Conservation (phyloP, 2,888 invertebrate species). For the Sympetrum striolatum region DNA sequence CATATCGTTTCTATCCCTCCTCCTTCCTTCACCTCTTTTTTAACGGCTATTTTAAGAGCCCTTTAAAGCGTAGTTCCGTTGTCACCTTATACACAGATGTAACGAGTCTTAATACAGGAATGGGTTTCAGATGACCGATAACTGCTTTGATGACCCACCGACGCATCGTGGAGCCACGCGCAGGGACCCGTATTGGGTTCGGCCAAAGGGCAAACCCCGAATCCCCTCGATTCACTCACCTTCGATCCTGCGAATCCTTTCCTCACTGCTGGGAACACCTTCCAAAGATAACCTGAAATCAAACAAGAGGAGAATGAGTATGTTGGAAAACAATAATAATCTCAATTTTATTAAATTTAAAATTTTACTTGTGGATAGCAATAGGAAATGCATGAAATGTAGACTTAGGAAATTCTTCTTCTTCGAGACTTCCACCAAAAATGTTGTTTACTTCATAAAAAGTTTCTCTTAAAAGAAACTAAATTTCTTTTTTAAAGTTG, state of each 20-base stretch:
- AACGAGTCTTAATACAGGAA: conserved; percentile 38
- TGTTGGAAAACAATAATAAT: not conserved
- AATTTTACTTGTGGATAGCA: too few relatives aligned
- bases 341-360: too few relatives aligned
- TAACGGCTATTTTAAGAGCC: conserved; percentile 38
- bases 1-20: not conserved
- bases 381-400: too few relatives aligned
- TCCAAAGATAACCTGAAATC: not conserved
- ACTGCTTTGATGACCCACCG: conserved; percentile 36
- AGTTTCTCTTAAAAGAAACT: too few relatives aligned
- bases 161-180: conserved; percentile 18
- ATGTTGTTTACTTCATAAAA: too few relatives aligned
- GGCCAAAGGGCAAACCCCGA: not conserved
- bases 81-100: conserved; percentile 44
- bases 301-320: not conserved
- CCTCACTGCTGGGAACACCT: not conserved
- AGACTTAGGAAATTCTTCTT: too few relatives aligned
- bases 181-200: not conserved
- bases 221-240: not conserved
- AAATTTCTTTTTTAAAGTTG: too few relatives aligned
- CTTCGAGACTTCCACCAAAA: too few relatives aligned
- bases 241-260: not conserved
- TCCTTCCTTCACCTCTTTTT: not conserved
- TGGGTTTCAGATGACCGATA: conserved; percentile 44
- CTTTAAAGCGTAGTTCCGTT: conserved; percentile 35